Percentiles rank a stretch among this genome's conserved stretches.
phyloP scores from a whole-genome alignment of 2,113 vertebrate species.

The Caranx melampygus region DNA sequence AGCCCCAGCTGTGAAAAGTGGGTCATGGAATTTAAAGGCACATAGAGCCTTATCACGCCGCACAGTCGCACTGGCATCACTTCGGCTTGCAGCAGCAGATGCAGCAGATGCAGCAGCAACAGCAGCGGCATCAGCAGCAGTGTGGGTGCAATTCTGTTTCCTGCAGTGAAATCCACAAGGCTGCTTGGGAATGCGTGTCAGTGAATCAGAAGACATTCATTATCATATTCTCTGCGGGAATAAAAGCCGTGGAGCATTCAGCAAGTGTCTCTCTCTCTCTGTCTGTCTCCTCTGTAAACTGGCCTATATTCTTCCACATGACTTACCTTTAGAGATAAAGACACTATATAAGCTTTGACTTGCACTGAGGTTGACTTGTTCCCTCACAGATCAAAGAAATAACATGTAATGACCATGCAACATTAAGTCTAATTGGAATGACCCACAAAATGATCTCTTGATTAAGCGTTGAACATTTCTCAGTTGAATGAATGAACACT shows the following conservation, averaged over 20 bases:
- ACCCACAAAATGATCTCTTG: not conserved
- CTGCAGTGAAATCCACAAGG: conserved; percentile 59
- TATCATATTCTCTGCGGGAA: conserved; percentile 36
- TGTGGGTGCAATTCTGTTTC: conserved; percentile 26
- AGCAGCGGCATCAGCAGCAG: conserved; percentile 19
- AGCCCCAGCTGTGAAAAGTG: conserved; percentile 80
- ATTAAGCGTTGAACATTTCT: conserved; percentile 13
- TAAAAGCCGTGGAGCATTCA: conserved; percentile 15
- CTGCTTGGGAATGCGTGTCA: conserved; percentile 55
- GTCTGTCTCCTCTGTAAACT: conserved; percentile 29
- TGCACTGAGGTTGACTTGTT: conserved; percentile 8
- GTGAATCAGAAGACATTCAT: conserved; percentile 50
- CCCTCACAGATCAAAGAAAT: conserved; percentile 6
- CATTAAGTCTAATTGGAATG: not conserved
- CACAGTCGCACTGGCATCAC: conserved; percentile 4
- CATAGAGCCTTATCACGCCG: conserved; percentile 53
- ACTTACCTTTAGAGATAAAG: conserved; percentile 20
- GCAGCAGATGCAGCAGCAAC: not conserved
- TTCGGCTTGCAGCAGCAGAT: conserved; percentile 1
- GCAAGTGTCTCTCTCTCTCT: conserved; percentile 17
- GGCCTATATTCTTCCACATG: conserved; percentile 54
- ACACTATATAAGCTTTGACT: conserved; percentile 5
- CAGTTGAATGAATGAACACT: not conserved
- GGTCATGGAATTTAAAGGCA: conserved; percentile 86
- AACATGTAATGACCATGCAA: conserved; percentile 1